Base-by-base conservation (phyloP, 2,113 vertebrate species). In the Myotis davidii region DNA sequence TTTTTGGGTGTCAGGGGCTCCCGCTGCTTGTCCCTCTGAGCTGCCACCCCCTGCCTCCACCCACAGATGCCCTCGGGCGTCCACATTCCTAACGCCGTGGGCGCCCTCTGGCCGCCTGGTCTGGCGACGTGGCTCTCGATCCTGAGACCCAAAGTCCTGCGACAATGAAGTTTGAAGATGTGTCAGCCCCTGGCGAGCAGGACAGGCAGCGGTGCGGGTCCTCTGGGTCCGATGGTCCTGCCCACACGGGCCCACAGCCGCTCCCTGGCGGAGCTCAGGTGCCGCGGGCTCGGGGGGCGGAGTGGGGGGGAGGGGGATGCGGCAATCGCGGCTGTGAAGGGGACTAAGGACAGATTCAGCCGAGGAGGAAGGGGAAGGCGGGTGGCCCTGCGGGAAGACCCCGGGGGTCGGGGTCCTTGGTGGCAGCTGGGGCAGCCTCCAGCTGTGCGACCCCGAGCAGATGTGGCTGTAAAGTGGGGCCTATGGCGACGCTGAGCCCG, bases 161-260 rank as follows among this genome's bases (percentile, higher is more conserved):
- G 5, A 13, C 21, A 13, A 56, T 0, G 2, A 59, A 84, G 9
- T 54, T 34, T 42, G 12, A n/a, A 83, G 13, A 6, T 73, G 9
- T 10, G 61, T 5, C 4, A 6, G 32, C 45, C 12, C 18, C 27
- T 79, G 17, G 37, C 21, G 42, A 54, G 39, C 20, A 23, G 27
- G 16, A n/a, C 13, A 0, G 1, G 2, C 1, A 0, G 42, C 12
- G 17, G 9, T 17, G 14, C 14, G 0, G n/a, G 27, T 5, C 1
- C 2, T 2, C 1, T 6, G 17, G 32, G 13, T 6, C 17, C 64
- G 32, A 6, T 4, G 20, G 9, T 16, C 42, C 27, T 29, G 13
- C 34, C 3, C 23, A 3, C 8, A 0, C 2, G 0, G 34, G n/a
- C 32, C 23, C 29, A 1, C 9, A 14, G 11, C 27, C 45, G 25